Evolutionary conservation across 2,113 vertebrate species (phyloP).

Genomic region (Podiceps cristatus): DNA sequence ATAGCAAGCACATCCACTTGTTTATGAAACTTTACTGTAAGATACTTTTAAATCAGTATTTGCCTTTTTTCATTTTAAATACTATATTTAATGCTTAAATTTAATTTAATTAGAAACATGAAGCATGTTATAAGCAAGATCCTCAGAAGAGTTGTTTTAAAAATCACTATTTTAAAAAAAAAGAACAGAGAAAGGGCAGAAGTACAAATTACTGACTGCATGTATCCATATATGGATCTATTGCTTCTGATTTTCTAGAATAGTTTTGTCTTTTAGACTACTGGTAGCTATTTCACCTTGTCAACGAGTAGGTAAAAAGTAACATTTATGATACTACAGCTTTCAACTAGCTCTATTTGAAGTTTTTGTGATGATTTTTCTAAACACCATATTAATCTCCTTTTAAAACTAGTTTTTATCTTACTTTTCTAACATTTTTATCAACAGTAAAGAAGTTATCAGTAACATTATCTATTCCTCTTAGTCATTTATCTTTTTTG

Average conservation of each 20-base stretch:
- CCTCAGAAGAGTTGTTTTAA: neutral
- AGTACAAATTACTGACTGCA: neutral
- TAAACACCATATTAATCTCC: neutral
- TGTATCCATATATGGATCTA: neutral
- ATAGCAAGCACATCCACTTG: neutral
- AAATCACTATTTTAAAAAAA: neutral
- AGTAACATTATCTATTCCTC: neutral
- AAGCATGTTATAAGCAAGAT: neutral
- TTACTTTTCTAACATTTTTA: neutral
- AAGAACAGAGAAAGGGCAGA: neutral
- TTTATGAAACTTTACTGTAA: neutral
- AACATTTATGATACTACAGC: neutral
- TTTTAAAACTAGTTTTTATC: neutral
- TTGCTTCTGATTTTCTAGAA: neutral
- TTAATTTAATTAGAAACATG: neutral
- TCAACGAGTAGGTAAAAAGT: neutral
- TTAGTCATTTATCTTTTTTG: neutral
- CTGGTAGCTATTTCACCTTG: neutral
- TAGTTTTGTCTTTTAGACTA: neutral
- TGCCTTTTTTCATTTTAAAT: neutral
- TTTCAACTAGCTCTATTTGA: neutral
- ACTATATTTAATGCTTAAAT: neutral
- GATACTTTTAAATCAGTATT: neutral
- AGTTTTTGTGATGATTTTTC: neutral
- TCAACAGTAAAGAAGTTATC: neutral